Conservation (phyloP, 2,113 vertebrate species). For the Trinectes maculatus region DNA sequence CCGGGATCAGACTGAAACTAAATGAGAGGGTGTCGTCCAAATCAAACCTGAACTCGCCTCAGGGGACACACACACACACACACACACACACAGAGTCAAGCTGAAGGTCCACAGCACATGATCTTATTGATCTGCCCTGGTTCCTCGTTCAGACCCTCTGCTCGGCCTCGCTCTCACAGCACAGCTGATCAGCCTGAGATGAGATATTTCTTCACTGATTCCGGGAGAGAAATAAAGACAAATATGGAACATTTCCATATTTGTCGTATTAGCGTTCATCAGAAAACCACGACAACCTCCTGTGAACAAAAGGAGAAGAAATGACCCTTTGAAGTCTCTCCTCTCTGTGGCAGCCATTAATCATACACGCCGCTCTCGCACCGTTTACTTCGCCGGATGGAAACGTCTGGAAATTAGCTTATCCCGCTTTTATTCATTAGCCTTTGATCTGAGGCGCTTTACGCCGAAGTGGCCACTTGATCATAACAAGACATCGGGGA, state of each 20-base stretch:
- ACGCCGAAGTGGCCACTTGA: conserved; percentile 43
- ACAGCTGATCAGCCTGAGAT: conserved; percentile 44
- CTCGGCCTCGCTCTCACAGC: conserved; percentile 42
- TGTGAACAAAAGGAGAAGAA: conserved; percentile 30
- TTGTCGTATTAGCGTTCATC: too few relatives aligned
- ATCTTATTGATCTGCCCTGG: conserved; percentile 48
- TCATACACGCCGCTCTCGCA: conserved; percentile 30
- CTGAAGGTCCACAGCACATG: conserved; percentile 21
- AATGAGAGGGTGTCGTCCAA: conserved; percentile 21
- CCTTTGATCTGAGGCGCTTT: conserved; percentile 52
- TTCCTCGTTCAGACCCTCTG: conserved; percentile 53
- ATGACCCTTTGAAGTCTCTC: conserved; percentile 18
- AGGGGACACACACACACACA: too few relatives aligned
- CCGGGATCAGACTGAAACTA: conserved; percentile 14
- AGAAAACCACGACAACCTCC: too few relatives aligned
- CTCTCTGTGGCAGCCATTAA: conserved; percentile 31
- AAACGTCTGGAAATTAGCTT: conserved; percentile 31
- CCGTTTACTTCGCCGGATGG: conserved; percentile 22
- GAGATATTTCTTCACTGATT: conserved; percentile 52
- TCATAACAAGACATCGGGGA: conserved; percentile 17
- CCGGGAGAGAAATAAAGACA: conserved; percentile 22
- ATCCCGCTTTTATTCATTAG: conserved; percentile 37
- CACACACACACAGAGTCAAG: conserved; percentile 11
- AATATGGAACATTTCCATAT: conserved; percentile 27
- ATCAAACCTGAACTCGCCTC: conserved; percentile 43